phyloP scores from a whole-genome alignment of 2,888 invertebrate species.

The Linnaemya tessellans region DNA sequence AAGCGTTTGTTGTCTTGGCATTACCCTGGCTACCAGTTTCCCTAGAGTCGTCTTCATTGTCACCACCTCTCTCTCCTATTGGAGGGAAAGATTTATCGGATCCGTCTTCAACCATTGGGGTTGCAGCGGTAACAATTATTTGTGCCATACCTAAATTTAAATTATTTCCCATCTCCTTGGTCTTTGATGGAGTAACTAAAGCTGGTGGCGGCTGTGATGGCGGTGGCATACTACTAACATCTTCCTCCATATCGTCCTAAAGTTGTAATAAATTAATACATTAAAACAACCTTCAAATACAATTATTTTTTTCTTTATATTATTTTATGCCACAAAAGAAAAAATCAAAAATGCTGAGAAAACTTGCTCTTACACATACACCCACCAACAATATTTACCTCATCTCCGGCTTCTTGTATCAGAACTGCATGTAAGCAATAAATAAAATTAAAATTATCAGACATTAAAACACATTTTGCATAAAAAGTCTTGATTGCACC shows the following conservation, averaged over 20 bases:
- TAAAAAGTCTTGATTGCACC: background rate
- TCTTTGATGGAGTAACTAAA: slow-evolving; percentile 66
- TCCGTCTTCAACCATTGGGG: slow-evolving; percentile 94
- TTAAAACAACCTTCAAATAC: too few relatives aligned
- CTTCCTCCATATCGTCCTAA: slow-evolving; percentile 80
- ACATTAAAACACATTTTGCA: slow-evolving; percentile 48
- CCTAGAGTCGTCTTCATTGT: slow-evolving; percentile 48
- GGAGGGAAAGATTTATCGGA: slow-evolving; percentile 90
- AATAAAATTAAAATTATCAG: slow-evolving; percentile 68
- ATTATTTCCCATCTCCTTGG: slow-evolving; percentile 83
- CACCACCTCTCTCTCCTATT: slow-evolving; percentile 80
- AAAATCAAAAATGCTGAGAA: too few relatives aligned
- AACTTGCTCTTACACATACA: background rate
- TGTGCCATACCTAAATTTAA: slow-evolving; percentile 92
- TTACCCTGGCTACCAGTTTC: slow-evolving; percentile 59
- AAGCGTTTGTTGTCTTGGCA: slow-evolving; percentile 58
- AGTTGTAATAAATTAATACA: too few relatives aligned
- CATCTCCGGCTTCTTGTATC: slow-evolving; percentile 81
- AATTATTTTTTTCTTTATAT: too few relatives aligned
- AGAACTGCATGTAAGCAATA: slow-evolving; percentile 79
- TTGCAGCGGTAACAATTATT: slow-evolving; percentile 96
- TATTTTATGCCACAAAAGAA: too few relatives aligned
- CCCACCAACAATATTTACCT: slow-evolving; percentile 77
- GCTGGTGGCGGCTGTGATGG: slow-evolving; percentile 79
- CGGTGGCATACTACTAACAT: slow-evolving; percentile 77